Evolutionary conservation across 2,797 vertebrate species (phyloP), one percentile per base, ranked within the genome.

Genomic region (Onychomys arenicola): DNA sequence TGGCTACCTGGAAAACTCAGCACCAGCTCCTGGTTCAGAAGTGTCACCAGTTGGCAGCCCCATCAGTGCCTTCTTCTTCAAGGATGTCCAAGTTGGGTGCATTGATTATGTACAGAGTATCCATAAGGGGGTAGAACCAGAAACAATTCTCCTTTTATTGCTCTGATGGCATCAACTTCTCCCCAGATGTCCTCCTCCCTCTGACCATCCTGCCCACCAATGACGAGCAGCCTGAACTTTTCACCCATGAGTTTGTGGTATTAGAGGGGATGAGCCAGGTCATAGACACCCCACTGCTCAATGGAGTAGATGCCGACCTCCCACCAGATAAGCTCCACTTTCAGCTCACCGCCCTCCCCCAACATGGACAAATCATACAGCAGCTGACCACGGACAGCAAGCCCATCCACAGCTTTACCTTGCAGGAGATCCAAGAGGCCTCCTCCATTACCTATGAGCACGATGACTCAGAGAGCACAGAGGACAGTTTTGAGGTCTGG

Each of bases 241-340:
- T 99, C 92, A 98, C 98, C 40, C 97, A 83, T 8, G 99, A 99
- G 95, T 99, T 99, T 98, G 97, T 99, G 46, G 99, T 99, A 29
- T 99, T 99, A 99, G 99, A 99, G 93, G 99, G 99, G 81, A 99
- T 99, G 99, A 99, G 99, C 97, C 97, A 99, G 77, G 99, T 99
- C 55, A 99, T 99, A 92, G 99, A 99, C 91, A 99, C 98, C 0
- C 98, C 98, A 17, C 99, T 99, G 96, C 98, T 99, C 61, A 99
- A 99, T 2, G 99, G 98, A 16, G 98, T 98, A 3, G 99, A 99
- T 98, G 98, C 98, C 81, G 99, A 99, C 73, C 95, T 99, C 75
- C 99, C 99, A 29, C 98, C 97, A 27, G 98, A 99, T 82, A 98
- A 99, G 43, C 98, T 99, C 76, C 63, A 94, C 95, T 99, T 99